Percentiles rank a stretch among this genome's conserved stretches.
Conservation (phyloP, 2,888 invertebrate genomes). For the Chrysina gloriosa region DNA sequence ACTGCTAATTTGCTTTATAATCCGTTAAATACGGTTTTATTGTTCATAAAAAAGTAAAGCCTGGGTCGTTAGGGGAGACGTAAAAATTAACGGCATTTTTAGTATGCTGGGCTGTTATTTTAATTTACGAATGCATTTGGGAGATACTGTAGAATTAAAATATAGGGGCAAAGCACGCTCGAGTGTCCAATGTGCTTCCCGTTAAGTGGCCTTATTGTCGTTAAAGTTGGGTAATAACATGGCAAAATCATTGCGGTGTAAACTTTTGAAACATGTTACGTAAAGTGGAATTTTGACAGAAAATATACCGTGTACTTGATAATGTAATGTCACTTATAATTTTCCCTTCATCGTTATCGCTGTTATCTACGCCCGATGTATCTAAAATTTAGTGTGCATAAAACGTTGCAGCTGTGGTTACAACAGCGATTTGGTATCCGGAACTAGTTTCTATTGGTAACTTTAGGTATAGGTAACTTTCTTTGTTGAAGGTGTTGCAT, state of each 20-base stretch:
- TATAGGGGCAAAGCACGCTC: conserved; percentile 13
- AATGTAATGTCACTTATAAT: too few species aligned
- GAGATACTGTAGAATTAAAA: conserved; percentile 27
- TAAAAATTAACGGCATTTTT: conserved; percentile 36
- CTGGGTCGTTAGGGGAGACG: neutral
- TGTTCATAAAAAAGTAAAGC: conserved; percentile 25
- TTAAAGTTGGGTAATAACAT: neutral
- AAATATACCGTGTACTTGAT: too few species aligned
- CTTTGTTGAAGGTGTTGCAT: too few species aligned
- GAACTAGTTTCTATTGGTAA: too few species aligned
- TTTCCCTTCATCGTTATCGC: too few species aligned
- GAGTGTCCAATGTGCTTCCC: neutral
- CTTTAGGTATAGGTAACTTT: too few species aligned
- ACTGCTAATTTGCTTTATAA: conserved; percentile 23
- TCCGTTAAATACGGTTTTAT: conserved; percentile 35
- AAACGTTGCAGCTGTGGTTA: too few species aligned
- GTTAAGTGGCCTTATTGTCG: conserved; percentile 18
- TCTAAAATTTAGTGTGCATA: too few species aligned
- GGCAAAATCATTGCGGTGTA: conserved; percentile 2
- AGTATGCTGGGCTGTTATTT: conserved; percentile 22
- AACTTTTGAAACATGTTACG: neutral
- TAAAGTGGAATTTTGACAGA: too few species aligned
- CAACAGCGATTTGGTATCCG: too few species aligned
- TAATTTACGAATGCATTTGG: conserved; percentile 35
- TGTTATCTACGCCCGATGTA: too few species aligned